Percentiles rank a stretch among this genome's conserved stretches.
Conservation (phyloP, 2,113 vertebrate genomes). For the Microtus oregoni region DNA sequence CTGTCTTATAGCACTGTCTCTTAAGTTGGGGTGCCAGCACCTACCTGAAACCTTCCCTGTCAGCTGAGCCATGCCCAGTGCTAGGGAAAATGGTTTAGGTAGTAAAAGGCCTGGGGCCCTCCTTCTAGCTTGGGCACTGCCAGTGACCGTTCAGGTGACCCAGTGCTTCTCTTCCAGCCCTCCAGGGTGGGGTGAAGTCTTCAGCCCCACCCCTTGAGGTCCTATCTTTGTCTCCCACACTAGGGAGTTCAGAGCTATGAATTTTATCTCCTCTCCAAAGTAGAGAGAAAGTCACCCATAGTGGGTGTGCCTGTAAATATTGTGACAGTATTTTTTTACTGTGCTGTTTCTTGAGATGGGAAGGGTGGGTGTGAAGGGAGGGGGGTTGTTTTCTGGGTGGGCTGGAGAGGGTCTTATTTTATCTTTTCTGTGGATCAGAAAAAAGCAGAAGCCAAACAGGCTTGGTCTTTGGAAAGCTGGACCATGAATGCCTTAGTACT, state of each 20-base stretch:
- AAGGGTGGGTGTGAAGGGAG: background rate
- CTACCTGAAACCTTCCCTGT: background rate
- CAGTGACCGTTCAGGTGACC: background rate
- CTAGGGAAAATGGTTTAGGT: background rate
- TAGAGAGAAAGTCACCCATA: constrained; percentile 93
- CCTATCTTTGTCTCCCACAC: constrained; percentile 44
- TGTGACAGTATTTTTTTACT: constrained; percentile 97
- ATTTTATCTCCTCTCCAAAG: constrained; percentile 76
- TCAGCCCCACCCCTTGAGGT: background rate
- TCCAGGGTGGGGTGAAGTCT: background rate
- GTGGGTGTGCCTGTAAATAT: constrained; percentile 94
- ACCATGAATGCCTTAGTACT: constrained; percentile 82
- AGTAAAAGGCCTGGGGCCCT: background rate
- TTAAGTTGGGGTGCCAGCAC: fast-evolving
- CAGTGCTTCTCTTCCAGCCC: background rate
- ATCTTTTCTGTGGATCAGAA: constrained; percentile 91
- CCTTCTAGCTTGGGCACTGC: background rate
- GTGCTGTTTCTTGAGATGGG: constrained; percentile 82
- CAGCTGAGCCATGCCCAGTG: background rate
- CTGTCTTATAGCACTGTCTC: background rate
- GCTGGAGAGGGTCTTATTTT: constrained; percentile 80
- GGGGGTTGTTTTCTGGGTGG: constrained; percentile 27
- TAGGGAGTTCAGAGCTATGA: constrained; percentile 66
- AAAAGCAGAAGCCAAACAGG: constrained; percentile 78
- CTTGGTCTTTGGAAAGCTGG: constrained; percentile 78